These are phyloP conservation scores for Scleropages formosus DNA, from an alignment of 2,797 vertebrate genomes.

Conservation along the genomic window DNA sequence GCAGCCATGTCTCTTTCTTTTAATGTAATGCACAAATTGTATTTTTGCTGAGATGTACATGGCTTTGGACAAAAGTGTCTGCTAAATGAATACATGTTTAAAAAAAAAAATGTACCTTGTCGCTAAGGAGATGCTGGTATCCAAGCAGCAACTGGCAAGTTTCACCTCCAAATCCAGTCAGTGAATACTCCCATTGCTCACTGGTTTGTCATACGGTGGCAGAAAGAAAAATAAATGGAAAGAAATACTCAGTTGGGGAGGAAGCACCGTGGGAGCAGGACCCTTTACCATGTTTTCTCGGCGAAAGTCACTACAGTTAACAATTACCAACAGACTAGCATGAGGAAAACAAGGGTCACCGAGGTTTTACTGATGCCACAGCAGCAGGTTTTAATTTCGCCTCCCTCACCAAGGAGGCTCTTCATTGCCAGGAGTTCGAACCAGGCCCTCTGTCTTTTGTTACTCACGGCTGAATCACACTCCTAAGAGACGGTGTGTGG, in stretches of 20 bases:
- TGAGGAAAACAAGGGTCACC: background rate
- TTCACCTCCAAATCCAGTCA: conserved; percentile 62
- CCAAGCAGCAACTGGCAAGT: conserved; percentile 63
- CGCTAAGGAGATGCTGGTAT: conserved; percentile 68
- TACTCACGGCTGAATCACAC: background rate
- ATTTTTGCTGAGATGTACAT: no score
- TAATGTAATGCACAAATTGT: no score
- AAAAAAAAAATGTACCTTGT: no score
- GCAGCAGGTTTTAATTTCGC: conserved; percentile 43
- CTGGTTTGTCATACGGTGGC: conserved; percentile 29
- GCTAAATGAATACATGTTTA: no score
- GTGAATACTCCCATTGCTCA: conserved; percentile 55
- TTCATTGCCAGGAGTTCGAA: background rate
- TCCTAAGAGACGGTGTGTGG: conserved; percentile 1
- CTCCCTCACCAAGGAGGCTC: conserved; percentile 20
- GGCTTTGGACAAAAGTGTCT: no score
- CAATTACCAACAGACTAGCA: no score
- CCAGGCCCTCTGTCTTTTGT: conserved; percentile 30
- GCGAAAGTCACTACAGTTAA: background rate
- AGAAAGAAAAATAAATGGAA: background rate
- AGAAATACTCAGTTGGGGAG: background rate
- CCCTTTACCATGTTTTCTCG: background rate
- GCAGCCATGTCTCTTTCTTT: no score
- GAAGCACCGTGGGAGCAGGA: background rate
- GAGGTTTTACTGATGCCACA: conserved; percentile 34